phyloP scores from a whole-genome alignment of 2,797 vertebrate species.

The Phyllotis vaccarum region DNA sequence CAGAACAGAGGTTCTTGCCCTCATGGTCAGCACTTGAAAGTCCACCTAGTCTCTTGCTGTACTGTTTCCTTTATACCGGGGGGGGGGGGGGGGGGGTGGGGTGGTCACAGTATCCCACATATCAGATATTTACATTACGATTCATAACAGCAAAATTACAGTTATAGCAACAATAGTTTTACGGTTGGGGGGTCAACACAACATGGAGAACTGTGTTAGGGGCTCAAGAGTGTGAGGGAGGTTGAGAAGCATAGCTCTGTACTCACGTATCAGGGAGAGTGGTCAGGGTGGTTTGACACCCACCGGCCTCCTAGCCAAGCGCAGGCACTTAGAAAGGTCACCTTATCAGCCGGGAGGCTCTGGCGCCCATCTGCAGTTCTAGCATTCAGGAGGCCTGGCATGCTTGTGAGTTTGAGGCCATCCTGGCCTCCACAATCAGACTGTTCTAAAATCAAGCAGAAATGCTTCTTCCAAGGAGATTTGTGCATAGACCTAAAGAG shows the following conservation, averaged over 20 bases:
- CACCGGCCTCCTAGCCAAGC: background rate
- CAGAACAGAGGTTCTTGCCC: background rate
- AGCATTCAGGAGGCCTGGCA: background rate
- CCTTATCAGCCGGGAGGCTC: background rate
- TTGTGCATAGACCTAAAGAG: slow-evolving; percentile 15
- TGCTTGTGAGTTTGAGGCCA: background rate
- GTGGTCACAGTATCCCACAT: no score
- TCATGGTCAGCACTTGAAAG: background rate
- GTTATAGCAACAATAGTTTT: background rate
- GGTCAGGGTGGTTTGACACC: background rate
- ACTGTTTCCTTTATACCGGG: background rate
- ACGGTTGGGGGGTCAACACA: background rate
- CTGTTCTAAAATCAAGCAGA: background rate
- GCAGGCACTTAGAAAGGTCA: background rate
- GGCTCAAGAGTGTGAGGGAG: background rate
- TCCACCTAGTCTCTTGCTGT: background rate
- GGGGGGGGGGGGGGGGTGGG: no score
- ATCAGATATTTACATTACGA: background rate
- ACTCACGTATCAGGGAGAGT: rapidly evolving
- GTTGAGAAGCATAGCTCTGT: background rate
- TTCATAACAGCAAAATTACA: background rate
- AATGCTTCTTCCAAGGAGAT: background rate
- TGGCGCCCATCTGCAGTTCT: background rate
- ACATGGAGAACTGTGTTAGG: background rate
- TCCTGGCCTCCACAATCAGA: background rate